Evolutionary conservation across 1,140 invertebrate species (phyloP).

Genomic region (Listronotus bonariensis): DNA sequence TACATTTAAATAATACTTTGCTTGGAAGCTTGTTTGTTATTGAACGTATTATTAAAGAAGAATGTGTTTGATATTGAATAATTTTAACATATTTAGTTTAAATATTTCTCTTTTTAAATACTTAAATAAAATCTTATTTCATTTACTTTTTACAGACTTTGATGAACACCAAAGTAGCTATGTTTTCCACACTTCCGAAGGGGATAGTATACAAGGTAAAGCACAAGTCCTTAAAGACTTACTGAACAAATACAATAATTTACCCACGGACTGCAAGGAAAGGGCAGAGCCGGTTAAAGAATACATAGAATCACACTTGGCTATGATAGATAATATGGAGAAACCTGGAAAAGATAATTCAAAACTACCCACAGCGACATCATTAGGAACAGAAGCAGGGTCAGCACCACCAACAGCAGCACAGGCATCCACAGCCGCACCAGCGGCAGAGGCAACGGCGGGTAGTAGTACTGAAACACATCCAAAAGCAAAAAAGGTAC

Average conservation of each 20-base stretch:
- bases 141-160: conserved; percentile 19
- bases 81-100: no score
- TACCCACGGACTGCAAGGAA: conserved; percentile 41
- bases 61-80: no score
- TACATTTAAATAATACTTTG: no score
- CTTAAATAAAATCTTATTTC: no score
- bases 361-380: background rate
- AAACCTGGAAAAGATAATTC: background rate
- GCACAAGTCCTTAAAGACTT: conserved; percentile 34
- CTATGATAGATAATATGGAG: conserved; percentile 29
- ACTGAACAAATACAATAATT: conserved; percentile 42
- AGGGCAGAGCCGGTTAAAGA: conserved; percentile 44
- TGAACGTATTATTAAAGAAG: no score
- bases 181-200: conserved; percentile 37
- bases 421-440: no score
- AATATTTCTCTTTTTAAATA: no score
- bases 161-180: conserved; percentile 40
- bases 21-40: no score
- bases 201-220: conserved; percentile 30
- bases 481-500: no score
- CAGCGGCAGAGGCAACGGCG: no score
- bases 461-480: no score
- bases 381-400: background rate
- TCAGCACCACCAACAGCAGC: background rate
- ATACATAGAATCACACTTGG: conserved; percentile 44